phyloP scores from a whole-genome alignment of 2,113 vertebrate genomes.

The Microcebus tavaratra region DNA sequence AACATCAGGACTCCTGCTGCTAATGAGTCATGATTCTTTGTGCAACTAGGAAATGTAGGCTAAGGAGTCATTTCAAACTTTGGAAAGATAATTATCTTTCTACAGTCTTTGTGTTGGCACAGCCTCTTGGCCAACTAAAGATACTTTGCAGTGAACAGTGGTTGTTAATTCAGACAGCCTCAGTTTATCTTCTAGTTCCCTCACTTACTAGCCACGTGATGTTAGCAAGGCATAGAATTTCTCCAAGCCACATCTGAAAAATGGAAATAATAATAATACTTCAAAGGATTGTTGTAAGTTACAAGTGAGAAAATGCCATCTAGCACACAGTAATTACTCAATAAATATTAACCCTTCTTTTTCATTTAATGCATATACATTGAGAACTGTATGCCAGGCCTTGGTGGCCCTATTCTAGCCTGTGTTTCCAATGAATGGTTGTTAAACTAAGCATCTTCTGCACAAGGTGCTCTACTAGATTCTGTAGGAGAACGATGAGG shows the following conservation, averaged over 20 bases:
- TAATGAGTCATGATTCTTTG: constrained; percentile 77
- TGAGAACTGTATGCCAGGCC: background rate
- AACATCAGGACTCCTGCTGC: constrained; percentile 75
- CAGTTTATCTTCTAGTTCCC: background rate
- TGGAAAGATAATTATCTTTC: constrained; percentile 25
- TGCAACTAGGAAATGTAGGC: constrained; percentile 66
- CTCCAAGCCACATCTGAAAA: background rate
- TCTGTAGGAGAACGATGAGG: background rate
- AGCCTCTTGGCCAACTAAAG: background rate
- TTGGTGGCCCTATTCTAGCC: no score
- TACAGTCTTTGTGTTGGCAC: background rate
- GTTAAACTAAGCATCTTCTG: background rate
- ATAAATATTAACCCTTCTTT: background rate
- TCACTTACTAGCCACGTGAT: background rate
- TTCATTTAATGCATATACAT: background rate
- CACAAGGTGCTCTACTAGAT: background rate
- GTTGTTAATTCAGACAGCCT: background rate
- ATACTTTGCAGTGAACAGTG: background rate
- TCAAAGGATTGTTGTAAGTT: background rate
- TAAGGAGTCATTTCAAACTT: constrained; percentile 20
- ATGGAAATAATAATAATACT: background rate
- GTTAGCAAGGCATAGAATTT: background rate
- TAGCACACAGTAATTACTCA: background rate
- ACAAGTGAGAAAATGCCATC: background rate
- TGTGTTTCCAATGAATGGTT: no score